Evolutionary conservation across 2,888 invertebrate species (phyloP), one percentile per base, ranked within the genome.

Genomic region (Caradrina kadenii): DNA sequence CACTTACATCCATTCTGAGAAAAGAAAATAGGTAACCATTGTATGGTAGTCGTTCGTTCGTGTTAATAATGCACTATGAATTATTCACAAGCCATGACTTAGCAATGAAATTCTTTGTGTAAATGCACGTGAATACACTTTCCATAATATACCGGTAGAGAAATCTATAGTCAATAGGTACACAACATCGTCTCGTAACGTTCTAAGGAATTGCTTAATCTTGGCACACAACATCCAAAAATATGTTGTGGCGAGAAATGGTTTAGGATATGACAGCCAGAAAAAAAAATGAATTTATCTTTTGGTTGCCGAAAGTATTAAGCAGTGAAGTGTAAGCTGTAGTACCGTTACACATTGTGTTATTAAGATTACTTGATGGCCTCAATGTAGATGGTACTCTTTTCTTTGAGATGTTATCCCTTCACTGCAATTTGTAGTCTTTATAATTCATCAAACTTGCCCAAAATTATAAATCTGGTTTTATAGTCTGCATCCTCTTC

Each of bases 21-120:
- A 92, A 88, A 88, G 88, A 90, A 93, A 93, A 91, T 93, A 86
- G 93, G 93, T 90, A 88, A 89, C 82, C 79, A 87, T 81, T 86
- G 82, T 82, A 79, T 76, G 74, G 80, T 80, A 78, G 79, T 71
- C 77, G 79, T 74, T 59, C 45, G 81, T 84, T 88, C 89, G 90
- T 89, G 90, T 83, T 86, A 83, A 89, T 90, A 89, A 87, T 87
- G 86, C 85, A 82, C 69, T 85, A 93, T 93, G 94, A 93, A 93
- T 93, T 86, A 94, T 93, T 93, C 90, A 93, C 85, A 77, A 87
- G 86, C 81, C 82, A 87, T 86, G 81, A 80, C 80, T 83, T 81
- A 82, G 86, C 88, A 86, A 89, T 89, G 87, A 88, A 90, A 89
- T 88, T 89, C 86, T 86, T 84, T 82, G 85, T 85, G 84, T 84